Evolutionary conservation across 2,888 invertebrate genomes (phyloP), one percentile per base, ranked within the genome.

Genomic region (Meandrusa payeni): DNA sequence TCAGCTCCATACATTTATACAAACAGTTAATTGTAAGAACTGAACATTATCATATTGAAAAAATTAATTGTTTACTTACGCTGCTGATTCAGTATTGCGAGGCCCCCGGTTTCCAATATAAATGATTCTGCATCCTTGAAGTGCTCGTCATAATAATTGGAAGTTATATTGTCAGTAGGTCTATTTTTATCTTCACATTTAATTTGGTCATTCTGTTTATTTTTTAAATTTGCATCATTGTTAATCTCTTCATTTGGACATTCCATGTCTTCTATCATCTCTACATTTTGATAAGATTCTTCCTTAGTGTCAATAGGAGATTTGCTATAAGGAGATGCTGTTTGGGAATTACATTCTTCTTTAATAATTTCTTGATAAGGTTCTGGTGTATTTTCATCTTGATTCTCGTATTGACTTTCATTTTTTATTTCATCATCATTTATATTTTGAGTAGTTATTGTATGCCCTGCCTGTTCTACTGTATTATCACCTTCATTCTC

Each of bases 81-180:
- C 43, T 86, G 77, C 43, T 83, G 59, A 50, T 76, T 64, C 10
- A 87, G 57, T 51, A 85, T 83, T 50, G 83, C 74, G 2, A 87
- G 61, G 17, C 78, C 82, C 34, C 90, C 90, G 5, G 92, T 92
- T 69, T 93, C 92, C 54, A 94, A 78, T 41, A 94, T 93, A 63
- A 93, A 93, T 62, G 92, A 93, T 64, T 94, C 93, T n/a, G 94
- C 94, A 81, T 94, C 94, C 44, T 93, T 91, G 55, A 94, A 93
- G 57, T 92, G 87, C 62, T 92, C 91, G 73, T 92, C 92, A 64
- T 91, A 87, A 61, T 78, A 83, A 55, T 76, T 86, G 48, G 77
- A 76, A 46, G 68, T 57, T 45, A 72, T 61, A 52, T 61, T 72
- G 32, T 75, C 79, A 9, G 55, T 54, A 40, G 69, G 52, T 47